Base-by-base conservation (phyloP, 2,888 invertebrate genomes). In the Parthenolecanium corni region DNA sequence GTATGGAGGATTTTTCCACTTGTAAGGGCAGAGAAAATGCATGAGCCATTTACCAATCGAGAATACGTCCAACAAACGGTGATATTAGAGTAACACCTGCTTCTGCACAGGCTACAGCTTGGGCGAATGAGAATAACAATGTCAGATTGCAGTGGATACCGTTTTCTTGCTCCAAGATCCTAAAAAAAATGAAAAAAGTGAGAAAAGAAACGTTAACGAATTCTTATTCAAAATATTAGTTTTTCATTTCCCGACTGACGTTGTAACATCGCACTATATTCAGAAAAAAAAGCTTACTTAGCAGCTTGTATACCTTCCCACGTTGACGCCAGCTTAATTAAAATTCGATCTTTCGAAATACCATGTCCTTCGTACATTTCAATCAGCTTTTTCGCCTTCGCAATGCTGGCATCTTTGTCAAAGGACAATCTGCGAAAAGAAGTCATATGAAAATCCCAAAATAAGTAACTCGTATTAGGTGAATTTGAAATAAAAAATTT, bases 221-320 rank as follows among this genome's bases (percentile, higher is more conserved):
- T 9, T 2, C 1, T 16, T 24, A 6, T 11, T 31, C 31, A 31
- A 9, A 31, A 31, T 6, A 31, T 31, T 31, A 6, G 31, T 31
- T 31, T 31, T 31, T 31, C 9, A 4, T 31, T 31, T 31, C 4
- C 5, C 31, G 9, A 31, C 9, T 31, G 9, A 9, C n/a, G n/a
- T n/a, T n/a, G n/a, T n/a, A n/a, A n/a, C n/a, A n/a, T n/a, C n/a
- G n/a, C n/a, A n/a, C n/a, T n/a, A n/a, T 4, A 31, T 31, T 31
- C 31, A 6, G 31, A 31, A 9, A 31, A 31, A 31, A 9, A 31
- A 31, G 9, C 31, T 77, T 77, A 91, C 91, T 82, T 89, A 21
- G 95, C 98, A 36, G 97, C 97, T 77, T 96, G 90, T 67, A 98
- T 96, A 25, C 98, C 97, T 77, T 99, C 98, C 98, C 98, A 99